These are phyloP conservation scores for Iguana delicatissima DNA, from an alignment of 2,797 vertebrate genomes.

Conservation along the genomic window DNA sequence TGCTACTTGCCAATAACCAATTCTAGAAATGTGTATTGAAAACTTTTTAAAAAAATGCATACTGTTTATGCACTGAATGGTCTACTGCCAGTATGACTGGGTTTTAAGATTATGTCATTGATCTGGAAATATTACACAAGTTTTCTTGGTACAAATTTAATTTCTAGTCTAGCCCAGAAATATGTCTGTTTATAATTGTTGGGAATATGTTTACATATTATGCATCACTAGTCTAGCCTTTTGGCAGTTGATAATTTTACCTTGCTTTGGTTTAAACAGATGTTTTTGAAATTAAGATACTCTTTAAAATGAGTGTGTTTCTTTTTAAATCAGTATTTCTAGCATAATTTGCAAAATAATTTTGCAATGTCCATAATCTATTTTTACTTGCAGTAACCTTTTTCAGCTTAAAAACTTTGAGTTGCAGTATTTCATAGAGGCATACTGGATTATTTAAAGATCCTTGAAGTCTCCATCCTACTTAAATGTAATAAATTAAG, in stretches of 20 bases:
- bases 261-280: background rate
- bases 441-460: background rate
- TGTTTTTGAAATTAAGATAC: background rate
- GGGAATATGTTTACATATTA: background rate
- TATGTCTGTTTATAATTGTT: background rate
- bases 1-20: constrained; percentile 12
- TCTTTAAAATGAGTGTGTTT: background rate
- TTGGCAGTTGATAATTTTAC: background rate
- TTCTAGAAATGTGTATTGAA: background rate
- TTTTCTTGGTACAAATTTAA: background rate
- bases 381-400: background rate
- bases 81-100: background rate
- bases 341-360: background rate
- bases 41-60: background rate
- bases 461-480: background rate
- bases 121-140: background rate
- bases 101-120: background rate
- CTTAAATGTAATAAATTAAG: background rate
- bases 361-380: background rate
- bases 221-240: background rate
- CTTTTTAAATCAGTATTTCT: background rate
- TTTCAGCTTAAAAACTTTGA: background rate
- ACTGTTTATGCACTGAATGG: background rate
- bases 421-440: background rate
- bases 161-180: background rate